Evolutionary conservation across 2,888 invertebrate genomes (phyloP).

Genomic region (Anagyrus pseudococci): DNA sequence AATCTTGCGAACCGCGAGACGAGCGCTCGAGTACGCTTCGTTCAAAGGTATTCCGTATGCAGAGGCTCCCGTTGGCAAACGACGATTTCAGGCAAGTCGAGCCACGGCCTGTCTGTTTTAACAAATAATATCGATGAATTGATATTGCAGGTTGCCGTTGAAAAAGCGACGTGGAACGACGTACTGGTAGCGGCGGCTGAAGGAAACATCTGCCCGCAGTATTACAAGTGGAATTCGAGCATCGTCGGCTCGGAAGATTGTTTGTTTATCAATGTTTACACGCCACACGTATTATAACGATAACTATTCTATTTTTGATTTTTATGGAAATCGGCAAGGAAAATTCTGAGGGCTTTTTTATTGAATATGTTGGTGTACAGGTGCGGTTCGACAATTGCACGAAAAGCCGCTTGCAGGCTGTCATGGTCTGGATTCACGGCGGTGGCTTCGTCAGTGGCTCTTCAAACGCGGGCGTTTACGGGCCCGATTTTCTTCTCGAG

Average conservation of each 20-base stretch:
- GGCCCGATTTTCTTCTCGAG: conserved; percentile 22
- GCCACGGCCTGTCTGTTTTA: background rate
- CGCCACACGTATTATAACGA: conserved; percentile 48
- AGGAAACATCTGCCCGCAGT: conserved; percentile 43
- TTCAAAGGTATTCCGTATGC: conserved; percentile 50
- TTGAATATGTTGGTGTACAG: too few relatives aligned
- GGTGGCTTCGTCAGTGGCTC: conserved; percentile 3
- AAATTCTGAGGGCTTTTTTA: background rate
- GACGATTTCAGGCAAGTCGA: conserved; percentile 45
- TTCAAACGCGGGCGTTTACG: background rate
- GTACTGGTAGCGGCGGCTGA: conserved; percentile 37
- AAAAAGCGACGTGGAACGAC: conserved; percentile 41
- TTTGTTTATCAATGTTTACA: conserved; percentile 46
- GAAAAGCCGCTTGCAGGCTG: conserved; percentile 7
- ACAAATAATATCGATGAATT: background rate
- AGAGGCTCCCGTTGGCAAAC: conserved; percentile 42
- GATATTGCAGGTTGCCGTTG: conserved; percentile 27
- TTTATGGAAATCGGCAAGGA: background rate
- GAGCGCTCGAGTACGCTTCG: conserved; percentile 38
- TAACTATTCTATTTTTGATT: too few relatives aligned
- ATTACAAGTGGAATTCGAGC: background rate
- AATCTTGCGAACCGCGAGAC: conserved; percentile 39
- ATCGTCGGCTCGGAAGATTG: conserved; percentile 47
- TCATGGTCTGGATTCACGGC: conserved; percentile 26
- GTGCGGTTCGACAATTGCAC: background rate